Conservation (phyloP, 2,888 invertebrate species). For the Eudasyphora cyanicolor region DNA sequence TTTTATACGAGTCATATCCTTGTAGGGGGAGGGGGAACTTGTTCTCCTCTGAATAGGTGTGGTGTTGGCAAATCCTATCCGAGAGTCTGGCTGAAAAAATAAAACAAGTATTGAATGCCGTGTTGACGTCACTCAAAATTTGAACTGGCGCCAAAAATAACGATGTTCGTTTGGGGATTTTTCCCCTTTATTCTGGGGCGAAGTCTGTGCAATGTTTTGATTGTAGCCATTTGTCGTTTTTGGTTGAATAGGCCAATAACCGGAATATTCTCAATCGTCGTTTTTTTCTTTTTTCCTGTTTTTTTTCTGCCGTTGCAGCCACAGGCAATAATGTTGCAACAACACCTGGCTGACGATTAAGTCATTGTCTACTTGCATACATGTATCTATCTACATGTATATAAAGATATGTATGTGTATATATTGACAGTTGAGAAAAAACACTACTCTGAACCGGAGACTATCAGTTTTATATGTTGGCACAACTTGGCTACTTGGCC, state of each 20-base stretch:
- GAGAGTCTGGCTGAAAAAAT: neutral
- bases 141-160: conserved; percentile 55
- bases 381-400: neutral
- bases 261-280: neutral
- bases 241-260: conserved; percentile 52
- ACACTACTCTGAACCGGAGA: conserved; percentile 6
- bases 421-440: neutral
- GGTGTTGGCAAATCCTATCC: neutral
- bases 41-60: no score
- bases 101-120: neutral
- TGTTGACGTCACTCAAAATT: conserved; percentile 42
- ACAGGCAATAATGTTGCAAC: conserved; percentile 39
- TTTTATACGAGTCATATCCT: conserved; percentile 60
- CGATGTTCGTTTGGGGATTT: conserved; percentile 25
- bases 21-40: neutral
- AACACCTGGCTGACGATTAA: conserved; percentile 47
- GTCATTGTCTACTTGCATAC: conserved; percentile 15
- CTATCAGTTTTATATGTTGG: conserved; percentile 10
- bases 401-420: conserved; percentile 9
- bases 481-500: neutral
- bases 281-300: conserved; percentile 3
- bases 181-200: neutral
- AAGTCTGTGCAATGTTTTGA: conserved; percentile 20
- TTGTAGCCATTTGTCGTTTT: conserved; percentile 49
- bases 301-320: neutral